Base-by-base conservation (phyloP, 1,140 invertebrate genomes). In the Caenorhabditis inopinata region DNA sequence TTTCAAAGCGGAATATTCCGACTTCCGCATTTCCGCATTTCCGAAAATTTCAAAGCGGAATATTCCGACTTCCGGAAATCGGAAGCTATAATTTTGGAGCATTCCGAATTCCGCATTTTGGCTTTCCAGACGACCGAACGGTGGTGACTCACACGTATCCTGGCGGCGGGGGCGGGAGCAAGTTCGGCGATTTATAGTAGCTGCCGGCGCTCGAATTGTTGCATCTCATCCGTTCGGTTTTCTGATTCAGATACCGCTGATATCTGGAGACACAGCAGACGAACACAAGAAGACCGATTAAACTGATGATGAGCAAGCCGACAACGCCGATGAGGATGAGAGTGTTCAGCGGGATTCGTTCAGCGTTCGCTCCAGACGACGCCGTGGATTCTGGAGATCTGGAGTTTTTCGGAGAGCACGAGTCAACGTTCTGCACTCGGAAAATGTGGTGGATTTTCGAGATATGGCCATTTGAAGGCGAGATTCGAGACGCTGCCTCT, bases 371-470 rank as follows among this genome's bases (percentile, higher is more conserved):
- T n/a, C n/a, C n/a, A 3, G 58, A 21, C 2, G 58, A 51, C 4
- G 48, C 2, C 9, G 58, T 21, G 58, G 58, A 68, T 68, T 68
- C 58, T 16, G 58, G 38, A n/a, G 53, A 58, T 9, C 32, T 23
- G 6, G 51, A 38, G 23, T 7, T 1, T 21, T 25, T 68, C 16
- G 58, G 58, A 68, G 58, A n/a, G 18, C 58, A 68, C 1, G n/a
- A 4, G 23, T 68, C 58, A 3, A 68, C 58, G n/a, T 68, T 68
- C n/a, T 68, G 58, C 0, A 68, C 58, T 38, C 23, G n/a, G 58
- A 68, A 68, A 16, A 68, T 68, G n/a, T 68, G 58, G 23, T 68
- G 58, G 12, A 68, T 29, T 38, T 68, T 68, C 21, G 58, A 68
- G 32, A 68, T 68, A n/a, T 68, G 58, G 4, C 58, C 58, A 21